Conservation (phyloP, 2,888 invertebrate species). For the Trachelus tabidus region DNA sequence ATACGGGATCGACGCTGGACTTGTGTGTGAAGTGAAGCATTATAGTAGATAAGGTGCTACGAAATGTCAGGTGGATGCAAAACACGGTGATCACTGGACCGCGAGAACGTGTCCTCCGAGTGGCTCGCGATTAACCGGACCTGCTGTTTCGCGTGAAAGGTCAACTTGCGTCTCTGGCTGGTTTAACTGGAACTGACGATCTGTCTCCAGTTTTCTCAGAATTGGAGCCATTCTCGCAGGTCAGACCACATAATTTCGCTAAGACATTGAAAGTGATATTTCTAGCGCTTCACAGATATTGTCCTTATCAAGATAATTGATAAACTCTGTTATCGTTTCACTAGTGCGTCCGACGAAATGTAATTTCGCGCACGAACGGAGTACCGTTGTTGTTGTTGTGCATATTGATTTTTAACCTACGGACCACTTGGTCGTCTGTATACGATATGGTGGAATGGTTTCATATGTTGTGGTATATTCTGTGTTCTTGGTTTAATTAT, state of each 20-base stretch:
- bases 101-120: not conserved
- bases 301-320: no score
- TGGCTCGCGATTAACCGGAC: slow-evolving; percentile 16
- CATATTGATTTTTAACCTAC: slow-evolving; percentile 42
- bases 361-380: not conserved
- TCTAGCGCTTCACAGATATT: no score
- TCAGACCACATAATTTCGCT: not conserved
- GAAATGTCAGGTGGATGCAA: slow-evolving; percentile 45
- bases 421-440: slow-evolving; percentile 9
- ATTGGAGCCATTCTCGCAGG: slow-evolving; percentile 6
- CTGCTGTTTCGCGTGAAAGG: slow-evolving; percentile 32
- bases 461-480: not conserved
- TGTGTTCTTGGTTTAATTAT: no score
- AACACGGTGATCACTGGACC: slow-evolving; percentile 33
- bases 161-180: slow-evolving; percentile 31
- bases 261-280: no score
- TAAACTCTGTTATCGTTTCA: not conserved
- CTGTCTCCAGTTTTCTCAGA: slow-evolving; percentile 11
- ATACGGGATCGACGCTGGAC: no score
- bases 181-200: slow-evolving; percentile 32
- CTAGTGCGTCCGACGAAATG: not conserved
- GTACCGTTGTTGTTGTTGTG: slow-evolving; percentile 39
- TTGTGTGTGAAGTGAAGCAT: no score
- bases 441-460: not conserved
- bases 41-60: slow-evolving; percentile 8